phyloP scores from a whole-genome alignment of 2,888 invertebrate species.

The Fragum whitleyi region DNA sequence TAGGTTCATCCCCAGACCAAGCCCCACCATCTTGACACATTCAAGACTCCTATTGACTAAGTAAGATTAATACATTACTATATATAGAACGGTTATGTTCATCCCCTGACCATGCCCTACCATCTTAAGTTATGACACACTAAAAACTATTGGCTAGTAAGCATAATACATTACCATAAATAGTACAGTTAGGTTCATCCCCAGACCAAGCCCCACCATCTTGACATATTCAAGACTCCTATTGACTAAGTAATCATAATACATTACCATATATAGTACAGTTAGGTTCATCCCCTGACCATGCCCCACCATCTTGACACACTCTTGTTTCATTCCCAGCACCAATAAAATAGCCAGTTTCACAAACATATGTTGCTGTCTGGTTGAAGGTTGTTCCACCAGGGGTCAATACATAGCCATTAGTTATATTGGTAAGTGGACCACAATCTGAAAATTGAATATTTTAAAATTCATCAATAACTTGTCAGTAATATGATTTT shows the following conservation, averaged over 20 bases:
- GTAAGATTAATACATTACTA: conserved; percentile 15
- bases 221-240: conserved; percentile 5
- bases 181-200: conserved; percentile 3
- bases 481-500: not conserved
- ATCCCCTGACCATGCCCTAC: conserved; percentile 13
- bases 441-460: conserved; percentile 42
- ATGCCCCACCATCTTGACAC: conserved; percentile 27
- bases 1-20: conserved; percentile 21
- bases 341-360: conserved; percentile 22
- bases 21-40: conserved; percentile 11
- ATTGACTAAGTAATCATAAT: not conserved
- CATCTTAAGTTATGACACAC: too few species aligned
- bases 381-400: conserved; percentile 38
- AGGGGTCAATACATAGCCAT: conserved; percentile 28
- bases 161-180: not conserved
- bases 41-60: not conserved
- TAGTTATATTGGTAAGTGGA: not conserved
- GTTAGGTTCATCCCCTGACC: conserved; percentile 28
- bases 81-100: conserved; percentile 23
- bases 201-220: conserved; percentile 30
- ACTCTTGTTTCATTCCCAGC: conserved; percentile 17
- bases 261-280: conserved; percentile 12
- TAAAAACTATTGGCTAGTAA: too few species aligned
- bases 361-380: conserved; percentile 36
- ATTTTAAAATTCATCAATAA: too few species aligned